These are phyloP conservation scores for Ochropacha duplaris DNA, from an alignment of 2,888 invertebrate genomes.

Conservation along the genomic window DNA sequence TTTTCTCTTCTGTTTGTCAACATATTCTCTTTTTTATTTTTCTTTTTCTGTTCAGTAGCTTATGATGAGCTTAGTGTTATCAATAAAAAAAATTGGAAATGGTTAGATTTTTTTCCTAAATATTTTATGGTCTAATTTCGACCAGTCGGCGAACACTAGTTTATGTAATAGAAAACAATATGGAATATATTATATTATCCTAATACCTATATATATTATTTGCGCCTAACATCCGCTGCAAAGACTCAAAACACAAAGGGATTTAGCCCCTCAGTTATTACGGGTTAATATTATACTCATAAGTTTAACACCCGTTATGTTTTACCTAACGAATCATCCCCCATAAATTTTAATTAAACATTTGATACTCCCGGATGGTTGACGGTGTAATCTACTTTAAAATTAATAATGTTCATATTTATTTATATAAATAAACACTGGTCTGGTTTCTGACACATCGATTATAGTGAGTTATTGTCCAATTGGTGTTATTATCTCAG, in stretches of 20 bases:
- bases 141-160: too few relatives aligned
- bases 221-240: background rate
- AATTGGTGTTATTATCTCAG: constrained; percentile 7
- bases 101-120: too few relatives aligned
- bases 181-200: background rate
- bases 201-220: background rate
- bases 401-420: constrained; percentile 43
- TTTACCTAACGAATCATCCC: constrained; percentile 55
- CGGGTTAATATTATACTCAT: constrained; percentile 53
- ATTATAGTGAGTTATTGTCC: constrained; percentile 14
- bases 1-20: too few relatives aligned
- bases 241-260: constrained; percentile 47
- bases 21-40: too few relatives aligned
- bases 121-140: too few relatives aligned
- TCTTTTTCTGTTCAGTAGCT: too few relatives aligned
- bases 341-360: constrained; percentile 72
- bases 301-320: constrained; percentile 42
- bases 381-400: constrained; percentile 41
- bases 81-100: too few relatives aligned
- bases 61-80: too few relatives aligned
- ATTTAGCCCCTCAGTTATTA: constrained; percentile 51
- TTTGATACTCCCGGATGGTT: constrained; percentile 53
- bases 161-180: too few relatives aligned
- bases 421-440: constrained; percentile 26
- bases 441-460: constrained; percentile 17